Evolutionary conservation across 2,797 vertebrate genomes (phyloP).

Genomic region (Nasua narica): DNA sequence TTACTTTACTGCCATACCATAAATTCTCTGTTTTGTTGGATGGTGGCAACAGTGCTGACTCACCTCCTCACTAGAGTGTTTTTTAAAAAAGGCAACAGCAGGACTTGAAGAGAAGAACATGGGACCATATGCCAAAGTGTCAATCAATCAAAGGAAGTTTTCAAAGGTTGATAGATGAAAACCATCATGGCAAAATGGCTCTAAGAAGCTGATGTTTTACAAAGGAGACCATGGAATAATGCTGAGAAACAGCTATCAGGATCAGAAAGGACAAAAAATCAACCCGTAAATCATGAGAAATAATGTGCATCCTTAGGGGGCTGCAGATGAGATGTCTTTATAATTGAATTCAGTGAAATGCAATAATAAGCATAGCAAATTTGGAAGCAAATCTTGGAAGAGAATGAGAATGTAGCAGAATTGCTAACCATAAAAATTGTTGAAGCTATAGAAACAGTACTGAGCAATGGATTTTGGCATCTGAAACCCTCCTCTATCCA

Average conservation of each 20-base stretch:
- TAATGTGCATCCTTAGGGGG: no score
- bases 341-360: background rate
- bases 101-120: background rate
- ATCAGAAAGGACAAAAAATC: background rate
- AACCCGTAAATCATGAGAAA: background rate
- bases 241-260: background rate
- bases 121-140: no score
- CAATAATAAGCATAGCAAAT: no score
- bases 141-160: background rate
- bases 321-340: background rate
- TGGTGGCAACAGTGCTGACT: no score
- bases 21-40: background rate
- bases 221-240: background rate
- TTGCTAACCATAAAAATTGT: background rate
- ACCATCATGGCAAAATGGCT: background rate
- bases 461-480: background rate
- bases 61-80: no score
- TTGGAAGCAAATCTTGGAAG: background rate
- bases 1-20: background rate
- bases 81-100: background rate
- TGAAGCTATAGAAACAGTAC: background rate
- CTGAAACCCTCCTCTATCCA: background rate
- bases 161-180: background rate
- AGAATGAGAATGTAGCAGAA: background rate
- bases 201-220: background rate